Evolutionary conservation across 2,113 vertebrate species (phyloP).

Genomic region (Neogale vison): DNA sequence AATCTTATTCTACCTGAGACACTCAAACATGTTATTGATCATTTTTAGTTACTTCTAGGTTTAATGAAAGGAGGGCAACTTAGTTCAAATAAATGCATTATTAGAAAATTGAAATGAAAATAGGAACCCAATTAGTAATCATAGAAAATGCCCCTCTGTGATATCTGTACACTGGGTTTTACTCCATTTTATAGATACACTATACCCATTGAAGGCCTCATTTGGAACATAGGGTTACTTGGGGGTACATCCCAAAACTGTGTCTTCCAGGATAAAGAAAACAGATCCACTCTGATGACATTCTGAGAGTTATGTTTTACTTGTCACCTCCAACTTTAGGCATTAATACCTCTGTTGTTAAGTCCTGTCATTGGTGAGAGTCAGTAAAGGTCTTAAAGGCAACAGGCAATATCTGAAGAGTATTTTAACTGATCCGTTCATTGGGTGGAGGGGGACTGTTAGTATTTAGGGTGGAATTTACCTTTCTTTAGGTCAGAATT

Average conservation of each 20-base stretch:
- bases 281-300: neutral
- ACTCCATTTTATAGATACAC: neutral
- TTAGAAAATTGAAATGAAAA: slow-evolving; percentile 1
- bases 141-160: neutral
- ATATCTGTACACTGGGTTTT: neutral
- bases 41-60: neutral
- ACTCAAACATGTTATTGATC: neutral
- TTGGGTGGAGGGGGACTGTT: neutral
- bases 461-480: neutral
- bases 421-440: neutral
- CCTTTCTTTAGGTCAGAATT: neutral
- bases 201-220: neutral
- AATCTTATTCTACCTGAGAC: slow-evolving; percentile 23
- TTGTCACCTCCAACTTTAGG: neutral
- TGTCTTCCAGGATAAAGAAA: neutral
- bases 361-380: neutral
- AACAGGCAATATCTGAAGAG: neutral
- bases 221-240: neutral
- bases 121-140: slow-evolving; percentile 4
- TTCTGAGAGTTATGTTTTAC: neutral
- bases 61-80: slow-evolving; percentile 10
- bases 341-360: neutral
- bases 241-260: neutral
- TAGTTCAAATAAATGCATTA: slow-evolving; percentile 20
- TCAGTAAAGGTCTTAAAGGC: neutral